A percentile compares a stretch with the other conserved stretches of the same genome.
phyloP scores from a whole-genome alignment of 2,888 invertebrate species.

The Aphodius granarius region DNA sequence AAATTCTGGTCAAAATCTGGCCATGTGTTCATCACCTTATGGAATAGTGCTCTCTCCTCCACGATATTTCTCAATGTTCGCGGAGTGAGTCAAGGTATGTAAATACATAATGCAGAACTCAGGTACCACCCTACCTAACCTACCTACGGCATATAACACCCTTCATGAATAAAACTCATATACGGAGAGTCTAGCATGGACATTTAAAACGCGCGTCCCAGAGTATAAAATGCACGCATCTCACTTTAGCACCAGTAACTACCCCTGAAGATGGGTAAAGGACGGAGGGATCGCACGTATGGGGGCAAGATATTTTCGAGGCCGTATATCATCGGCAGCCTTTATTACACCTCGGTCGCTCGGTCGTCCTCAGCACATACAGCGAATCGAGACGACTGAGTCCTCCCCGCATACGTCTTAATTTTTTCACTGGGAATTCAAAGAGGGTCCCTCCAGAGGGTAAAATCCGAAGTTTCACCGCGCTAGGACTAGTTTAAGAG shows the following conservation, averaged over 20 bases:
- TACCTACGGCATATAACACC: conserved; percentile 41
- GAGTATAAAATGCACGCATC: not conserved
- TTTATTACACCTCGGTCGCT: conserved; percentile 26
- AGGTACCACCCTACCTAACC: not conserved
- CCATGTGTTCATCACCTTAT: not conserved
- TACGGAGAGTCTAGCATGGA: conserved; percentile 24
- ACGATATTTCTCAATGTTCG: not conserved
- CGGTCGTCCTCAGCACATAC: conserved; percentile 28
- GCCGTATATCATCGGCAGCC: conserved; percentile 14
- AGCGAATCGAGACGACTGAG: conserved; percentile 12
- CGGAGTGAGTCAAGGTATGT: not conserved
- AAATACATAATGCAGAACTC: conserved; percentile 13
- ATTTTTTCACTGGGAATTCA: not conserved
- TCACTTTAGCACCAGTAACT: not conserved
- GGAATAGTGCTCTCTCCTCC: not conserved
- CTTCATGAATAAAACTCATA: conserved; percentile 48
- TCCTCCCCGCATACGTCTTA: not conserved
- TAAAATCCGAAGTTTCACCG: not conserved
- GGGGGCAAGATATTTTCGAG: conserved; percentile 7
- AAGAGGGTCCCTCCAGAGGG: not conserved
- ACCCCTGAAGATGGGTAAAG: not conserved
- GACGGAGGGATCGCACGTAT: not conserved
- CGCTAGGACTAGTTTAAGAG: not conserved
- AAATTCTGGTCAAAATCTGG: not conserved
- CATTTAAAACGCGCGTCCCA: conserved; percentile 12